Conservation (phyloP, 2,797 vertebrate species). For the Cercopithecus mitis region DNA sequence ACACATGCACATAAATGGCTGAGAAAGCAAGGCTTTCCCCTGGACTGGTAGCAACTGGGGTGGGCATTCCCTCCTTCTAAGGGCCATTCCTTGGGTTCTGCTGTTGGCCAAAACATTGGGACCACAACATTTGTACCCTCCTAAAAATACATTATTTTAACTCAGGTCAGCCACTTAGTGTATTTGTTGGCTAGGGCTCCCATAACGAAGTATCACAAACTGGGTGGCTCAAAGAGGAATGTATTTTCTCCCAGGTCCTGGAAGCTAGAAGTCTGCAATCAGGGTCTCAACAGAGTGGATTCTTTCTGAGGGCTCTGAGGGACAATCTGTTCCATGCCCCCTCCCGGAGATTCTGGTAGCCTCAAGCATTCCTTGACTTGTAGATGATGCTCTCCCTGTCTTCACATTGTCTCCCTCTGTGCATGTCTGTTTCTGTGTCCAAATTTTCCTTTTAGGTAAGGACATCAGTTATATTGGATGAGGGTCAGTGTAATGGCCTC, state of each 20-base stretch:
- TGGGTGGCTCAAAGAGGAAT: not conserved
- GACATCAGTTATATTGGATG: not conserved
- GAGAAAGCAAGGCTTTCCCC: not conserved
- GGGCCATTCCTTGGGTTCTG: not conserved
- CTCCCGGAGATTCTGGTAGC: accelerated
- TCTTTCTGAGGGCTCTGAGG: not conserved
- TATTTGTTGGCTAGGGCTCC: not conserved
- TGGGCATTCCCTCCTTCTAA: not conserved
- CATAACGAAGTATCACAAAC: not conserved
- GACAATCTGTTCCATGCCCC: no score
- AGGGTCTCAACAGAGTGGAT: not conserved
- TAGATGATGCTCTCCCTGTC: not conserved
- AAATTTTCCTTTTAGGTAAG: not conserved
- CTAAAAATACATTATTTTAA: not conserved
- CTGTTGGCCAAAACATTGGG: not conserved
- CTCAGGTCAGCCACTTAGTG: not conserved
- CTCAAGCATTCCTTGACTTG: not conserved
- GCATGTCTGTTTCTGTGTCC: not conserved
- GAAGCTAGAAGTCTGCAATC: not conserved
- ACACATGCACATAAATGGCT: not conserved
- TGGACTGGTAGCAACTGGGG: not conserved
- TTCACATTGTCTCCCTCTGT: not conserved
- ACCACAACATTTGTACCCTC: not conserved
- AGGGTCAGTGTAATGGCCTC: not conserved
- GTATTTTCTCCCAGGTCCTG: not conserved